Conservation (phyloP, 35 echinoderm and acorn worm species). For the Holothuria glaberrima region DNA sequence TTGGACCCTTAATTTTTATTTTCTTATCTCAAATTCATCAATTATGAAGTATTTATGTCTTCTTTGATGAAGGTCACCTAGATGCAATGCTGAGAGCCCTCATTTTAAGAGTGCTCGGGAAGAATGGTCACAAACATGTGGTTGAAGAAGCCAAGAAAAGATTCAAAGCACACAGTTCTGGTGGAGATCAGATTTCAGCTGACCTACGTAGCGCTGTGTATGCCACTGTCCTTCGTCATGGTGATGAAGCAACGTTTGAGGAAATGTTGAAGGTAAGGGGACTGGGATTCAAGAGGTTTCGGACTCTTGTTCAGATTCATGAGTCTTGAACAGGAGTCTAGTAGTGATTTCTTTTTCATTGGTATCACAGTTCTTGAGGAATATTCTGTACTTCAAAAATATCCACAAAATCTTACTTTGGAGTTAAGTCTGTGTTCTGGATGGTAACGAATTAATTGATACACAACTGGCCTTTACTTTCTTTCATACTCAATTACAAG, state of each 20-base stretch:
- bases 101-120: slow-evolving; percentile 75
- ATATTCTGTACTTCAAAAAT: no score
- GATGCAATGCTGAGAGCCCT: slow-evolving; percentile 88
- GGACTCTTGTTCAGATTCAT: no score
- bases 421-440: no score
- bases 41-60: background rate
- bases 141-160: slow-evolving; percentile 78
- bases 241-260: slow-evolving; percentile 73
- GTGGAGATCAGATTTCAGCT: slow-evolving; percentile 72
- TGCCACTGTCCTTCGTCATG: slow-evolving; percentile 78
- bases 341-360: no score
- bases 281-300: no score
- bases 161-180: slow-evolving; percentile 77
- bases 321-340: no score
- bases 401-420: no score
- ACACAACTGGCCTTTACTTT: no score
- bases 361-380: no score
- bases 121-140: slow-evolving; percentile 65
- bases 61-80: slow-evolving; percentile 74
- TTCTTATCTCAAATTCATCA: background rate
- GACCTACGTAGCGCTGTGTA: slow-evolving; percentile 90
- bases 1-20: background rate
- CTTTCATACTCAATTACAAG: no score
- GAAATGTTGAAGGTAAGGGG: slow-evolving; percentile 85
- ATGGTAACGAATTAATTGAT: no score